Evolutionary conservation across 2,888 invertebrate genomes (phyloP), one percentile per base, ranked within the genome.

Genomic region (Exephanes ischioxanthus): DNA sequence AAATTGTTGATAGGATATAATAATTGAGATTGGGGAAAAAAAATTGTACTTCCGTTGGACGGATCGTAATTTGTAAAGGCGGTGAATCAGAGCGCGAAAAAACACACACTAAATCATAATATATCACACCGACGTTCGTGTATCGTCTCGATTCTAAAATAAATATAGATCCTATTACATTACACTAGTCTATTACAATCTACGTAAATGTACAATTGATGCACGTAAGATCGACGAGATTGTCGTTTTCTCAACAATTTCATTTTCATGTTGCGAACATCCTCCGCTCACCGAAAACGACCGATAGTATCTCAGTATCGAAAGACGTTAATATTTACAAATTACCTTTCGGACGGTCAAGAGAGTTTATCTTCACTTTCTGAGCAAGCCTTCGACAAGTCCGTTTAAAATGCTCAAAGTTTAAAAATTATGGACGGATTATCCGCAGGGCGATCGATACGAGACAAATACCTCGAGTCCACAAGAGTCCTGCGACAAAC

Each of bases 41-140:
- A 51, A 51, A 66, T 19, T 70, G 78, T 67, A 79, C 26, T 78
- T 70, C 76, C 58, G 26, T 80, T 85, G 85, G 85, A 85, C 85
- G 87, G 87, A 83, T 63, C 30, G 16, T 78, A 48, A 85, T 83
- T 79, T 67, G 79, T 76, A 81, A 83, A 87, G 83, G 87, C 85
- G 75, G 68, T 70, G 73, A 75, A 78, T 84, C 72, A 48, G 75
- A 86, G 86, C 76, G 70, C 68, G 63, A 79, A 83, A 84, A 82
- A 80, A 53, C 81, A 75, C 84, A 84, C 75, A 14, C 61, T 51
- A 68, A 79, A 76, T 85, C 70, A 87, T 83, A 70, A 70, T 83
- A 73, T 85, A 85, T 87, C 87, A 87, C 87, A 87, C 87, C 71
- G 83, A 78, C 80, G 75, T 77, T 22, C 82, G 45, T 51, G 7